Conservation (phyloP, 2,888 invertebrate genomes). For the Stratiomys singularior region DNA sequence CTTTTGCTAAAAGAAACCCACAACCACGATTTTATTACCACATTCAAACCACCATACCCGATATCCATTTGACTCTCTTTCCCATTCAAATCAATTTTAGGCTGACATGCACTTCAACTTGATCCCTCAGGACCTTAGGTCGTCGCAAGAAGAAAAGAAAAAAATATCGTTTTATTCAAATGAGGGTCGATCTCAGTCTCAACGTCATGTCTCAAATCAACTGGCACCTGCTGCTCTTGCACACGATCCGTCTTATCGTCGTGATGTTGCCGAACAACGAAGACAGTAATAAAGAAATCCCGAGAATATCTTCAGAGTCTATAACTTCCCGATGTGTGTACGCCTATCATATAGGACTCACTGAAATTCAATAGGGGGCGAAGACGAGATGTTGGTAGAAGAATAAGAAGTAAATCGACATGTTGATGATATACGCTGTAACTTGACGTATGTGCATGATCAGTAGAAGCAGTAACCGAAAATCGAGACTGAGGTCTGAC, state of each 20-base stretch:
- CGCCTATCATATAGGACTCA: not conserved
- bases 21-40: not conserved
- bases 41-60: not conserved
- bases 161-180: conserved; percentile 40
- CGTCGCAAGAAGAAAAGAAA: conserved; percentile 13
- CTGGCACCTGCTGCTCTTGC: conserved; percentile 27
- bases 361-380: conserved; percentile 20
- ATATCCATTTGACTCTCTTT: not conserved
- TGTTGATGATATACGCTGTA: not conserved
- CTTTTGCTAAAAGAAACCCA: conserved; percentile 3
- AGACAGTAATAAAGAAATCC: conserved; percentile 20
- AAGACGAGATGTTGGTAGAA: not conserved
- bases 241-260: conserved; percentile 41
- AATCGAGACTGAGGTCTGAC: not conserved
- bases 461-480: conserved; percentile 9
- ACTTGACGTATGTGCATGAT: not conserved
- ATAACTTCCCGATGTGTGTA: not conserved
- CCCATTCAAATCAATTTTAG: conserved; percentile 41
- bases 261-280: not conserved
- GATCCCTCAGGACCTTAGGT: conserved; percentile 33
- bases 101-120: not conserved
- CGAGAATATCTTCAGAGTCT: conserved; percentile 1
- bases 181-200: conserved; percentile 19
- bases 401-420: conserved; percentile 11
- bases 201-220: conserved; percentile 24